Percentiles rank a stretch among this genome's conserved stretches.
phyloP scores from a whole-genome alignment of 2,888 invertebrate genomes.

The Lutraria lutraria region DNA sequence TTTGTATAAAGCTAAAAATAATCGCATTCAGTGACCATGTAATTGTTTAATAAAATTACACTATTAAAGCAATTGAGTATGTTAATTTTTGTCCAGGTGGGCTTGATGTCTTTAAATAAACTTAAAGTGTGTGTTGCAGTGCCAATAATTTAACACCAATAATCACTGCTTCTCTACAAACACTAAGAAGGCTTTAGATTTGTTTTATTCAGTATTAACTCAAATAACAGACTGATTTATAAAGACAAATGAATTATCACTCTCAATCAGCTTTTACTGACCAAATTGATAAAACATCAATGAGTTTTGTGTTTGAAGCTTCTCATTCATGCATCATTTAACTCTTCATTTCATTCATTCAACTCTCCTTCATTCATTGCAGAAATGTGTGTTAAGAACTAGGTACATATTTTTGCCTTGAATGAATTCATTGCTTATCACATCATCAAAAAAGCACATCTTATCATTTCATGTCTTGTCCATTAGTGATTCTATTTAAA shows the following conservation, averaged over 20 bases:
- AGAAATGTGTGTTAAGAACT: too few species aligned
- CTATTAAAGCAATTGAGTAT: too few species aligned
- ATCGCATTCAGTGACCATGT: too few species aligned
- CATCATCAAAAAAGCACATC: neutral
- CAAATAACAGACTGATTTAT: neutral
- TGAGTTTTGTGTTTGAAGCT: neutral
- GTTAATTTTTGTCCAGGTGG: too few species aligned
- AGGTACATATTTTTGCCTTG: too few species aligned
- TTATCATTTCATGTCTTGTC: neutral
- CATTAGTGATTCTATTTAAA: neutral
- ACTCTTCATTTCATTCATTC: neutral
- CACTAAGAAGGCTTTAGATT: neutral
- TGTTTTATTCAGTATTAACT: neutral
- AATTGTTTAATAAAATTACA: too few species aligned
- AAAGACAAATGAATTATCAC: neutral
- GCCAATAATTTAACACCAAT: too few species aligned
- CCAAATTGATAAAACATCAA: neutral
- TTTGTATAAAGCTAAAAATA: too few species aligned
- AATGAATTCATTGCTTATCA: too few species aligned
- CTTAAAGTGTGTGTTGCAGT: too few species aligned
- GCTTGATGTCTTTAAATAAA: too few species aligned
- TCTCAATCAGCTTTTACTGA: neutral
- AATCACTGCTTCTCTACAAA: too few species aligned
- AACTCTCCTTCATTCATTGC: neutral
- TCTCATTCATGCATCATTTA: constrained; percentile 10